These are phyloP conservation scores for Augiades crinisus DNA, from an alignment of 2,888 invertebrate species.

Conservation along the genomic window DNA sequence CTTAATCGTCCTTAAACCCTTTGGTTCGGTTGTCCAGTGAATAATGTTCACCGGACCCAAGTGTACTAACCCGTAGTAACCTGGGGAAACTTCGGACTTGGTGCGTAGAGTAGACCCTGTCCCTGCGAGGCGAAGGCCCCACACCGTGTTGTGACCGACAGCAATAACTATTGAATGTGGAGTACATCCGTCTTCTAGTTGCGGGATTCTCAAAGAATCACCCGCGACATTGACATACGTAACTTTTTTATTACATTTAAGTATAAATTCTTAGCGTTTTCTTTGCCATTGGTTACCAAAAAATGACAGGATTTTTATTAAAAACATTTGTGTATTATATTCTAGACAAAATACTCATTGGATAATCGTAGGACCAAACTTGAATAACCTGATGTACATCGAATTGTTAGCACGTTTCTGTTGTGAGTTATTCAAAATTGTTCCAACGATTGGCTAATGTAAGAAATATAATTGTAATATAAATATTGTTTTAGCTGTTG, in stretches of 20 bases:
- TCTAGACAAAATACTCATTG: slow-evolving; percentile 71
- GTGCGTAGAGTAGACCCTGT: too few species aligned
- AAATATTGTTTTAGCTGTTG: slow-evolving; percentile 79
- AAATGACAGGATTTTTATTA: slow-evolving; percentile 78
- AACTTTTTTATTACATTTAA: slow-evolving; percentile 65
- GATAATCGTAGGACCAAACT: slow-evolving; percentile 63
- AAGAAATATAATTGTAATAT: slow-evolving; percentile 77
- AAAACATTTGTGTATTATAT: slow-evolving; percentile 72
- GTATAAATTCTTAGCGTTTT: slow-evolving; percentile 67
- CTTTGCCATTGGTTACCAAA: slow-evolving; percentile 80
- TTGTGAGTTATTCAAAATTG: slow-evolving; percentile 65
- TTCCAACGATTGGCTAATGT: slow-evolving; percentile 71
- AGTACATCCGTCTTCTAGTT: slow-evolving; percentile 60
- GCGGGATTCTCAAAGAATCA: slow-evolving; percentile 63
- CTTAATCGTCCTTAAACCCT: too few species aligned
- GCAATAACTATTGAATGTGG: slow-evolving; percentile 63
- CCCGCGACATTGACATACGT: slow-evolving; percentile 63
- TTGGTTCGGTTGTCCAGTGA: too few species aligned
- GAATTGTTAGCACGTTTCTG: slow-evolving; percentile 76
- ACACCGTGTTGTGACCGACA: slow-evolving; percentile 61
- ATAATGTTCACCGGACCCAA: too few species aligned
- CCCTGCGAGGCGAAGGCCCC: slow-evolving; percentile 28
- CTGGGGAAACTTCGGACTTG: too few species aligned
- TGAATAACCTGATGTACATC: slow-evolving; percentile 69
- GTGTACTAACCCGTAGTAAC: too few species aligned